phyloP scores from a whole-genome alignment of 1,140 invertebrate genomes.

The Cryptotermes secundus region DNA sequence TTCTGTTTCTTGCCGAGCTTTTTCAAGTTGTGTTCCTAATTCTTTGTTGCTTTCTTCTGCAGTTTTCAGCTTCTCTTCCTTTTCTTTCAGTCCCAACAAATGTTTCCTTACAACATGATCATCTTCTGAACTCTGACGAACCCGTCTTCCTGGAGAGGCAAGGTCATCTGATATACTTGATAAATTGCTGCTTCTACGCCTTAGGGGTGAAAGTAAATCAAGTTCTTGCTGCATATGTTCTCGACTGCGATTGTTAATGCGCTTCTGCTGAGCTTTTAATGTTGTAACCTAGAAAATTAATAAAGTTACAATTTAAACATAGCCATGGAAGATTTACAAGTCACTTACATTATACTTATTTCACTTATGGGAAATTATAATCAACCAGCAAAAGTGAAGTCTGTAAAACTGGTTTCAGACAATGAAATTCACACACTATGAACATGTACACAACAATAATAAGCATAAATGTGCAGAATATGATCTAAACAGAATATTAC shows the following conservation, averaged over 20 bases:
- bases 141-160: not conserved
- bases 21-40: constrained; percentile 22
- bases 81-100: not conserved
- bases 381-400: too few relatives aligned
- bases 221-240: not conserved
- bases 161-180: not conserved
- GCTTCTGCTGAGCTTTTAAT: not conserved
- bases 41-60: not conserved
- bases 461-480: too few relatives aligned
- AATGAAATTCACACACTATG: too few relatives aligned
- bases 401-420: too few relatives aligned
- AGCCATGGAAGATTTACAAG: not conserved
- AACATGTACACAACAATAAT: too few relatives aligned
- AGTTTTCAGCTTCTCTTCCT: not conserved
- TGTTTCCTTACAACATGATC: not conserved
- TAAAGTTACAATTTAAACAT: not conserved
- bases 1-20: constrained; percentile 20
- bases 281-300: not conserved
- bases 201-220: constrained; percentile 2
- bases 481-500: too few relatives aligned
- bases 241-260: not conserved
- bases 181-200: not conserved
- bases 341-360: not conserved
- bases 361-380: too few relatives aligned
- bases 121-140: not conserved